Conservation (phyloP, 2,797 vertebrate species). For the Pseudochaenichthys georgianus region DNA sequence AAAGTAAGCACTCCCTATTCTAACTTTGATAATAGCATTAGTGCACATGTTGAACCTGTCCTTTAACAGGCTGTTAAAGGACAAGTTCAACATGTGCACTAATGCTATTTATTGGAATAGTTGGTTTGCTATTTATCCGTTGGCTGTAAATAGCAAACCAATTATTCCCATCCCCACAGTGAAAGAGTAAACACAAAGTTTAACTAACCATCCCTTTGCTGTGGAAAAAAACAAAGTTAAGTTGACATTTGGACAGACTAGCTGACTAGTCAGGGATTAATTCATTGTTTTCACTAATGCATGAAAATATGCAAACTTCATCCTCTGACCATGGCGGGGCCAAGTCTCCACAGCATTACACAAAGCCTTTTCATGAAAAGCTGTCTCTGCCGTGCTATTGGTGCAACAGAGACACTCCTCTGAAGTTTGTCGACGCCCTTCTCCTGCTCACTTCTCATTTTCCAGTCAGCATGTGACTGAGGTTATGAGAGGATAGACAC, state of each 20-base stretch:
- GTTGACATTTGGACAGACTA: conserved; percentile 21
- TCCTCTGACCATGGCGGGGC: conserved; percentile 35
- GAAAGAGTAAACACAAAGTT: conserved; percentile 13
- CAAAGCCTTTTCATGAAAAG: conserved; percentile 49
- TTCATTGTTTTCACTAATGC: conserved; percentile 64
- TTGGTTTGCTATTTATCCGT: no score
- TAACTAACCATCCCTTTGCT: not conserved
- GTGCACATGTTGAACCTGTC: not conserved
- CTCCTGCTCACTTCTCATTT: conserved; percentile 39
- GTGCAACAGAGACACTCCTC: conserved; percentile 61
- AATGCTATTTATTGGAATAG: no score
- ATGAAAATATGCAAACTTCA: conserved; percentile 59
- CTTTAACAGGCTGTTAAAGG: not conserved
- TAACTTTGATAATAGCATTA: not conserved
- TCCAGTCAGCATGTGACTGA: conserved; percentile 61
- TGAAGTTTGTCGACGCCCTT: not conserved
- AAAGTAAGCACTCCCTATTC: not conserved
- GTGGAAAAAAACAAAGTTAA: conserved; percentile 24
- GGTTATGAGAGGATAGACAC: conserved; percentile 13
- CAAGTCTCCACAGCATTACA: conserved; percentile 54
- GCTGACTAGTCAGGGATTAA: conserved; percentile 34
- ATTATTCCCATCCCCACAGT: not conserved
- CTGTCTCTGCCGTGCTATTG: conserved; percentile 53
- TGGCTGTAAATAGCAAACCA: not conserved
- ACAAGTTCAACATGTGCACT: no score